These are phyloP conservation scores for Lamprologus callipterus DNA, from an alignment of 2,113 vertebrate species.

Conservation along the genomic window DNA sequence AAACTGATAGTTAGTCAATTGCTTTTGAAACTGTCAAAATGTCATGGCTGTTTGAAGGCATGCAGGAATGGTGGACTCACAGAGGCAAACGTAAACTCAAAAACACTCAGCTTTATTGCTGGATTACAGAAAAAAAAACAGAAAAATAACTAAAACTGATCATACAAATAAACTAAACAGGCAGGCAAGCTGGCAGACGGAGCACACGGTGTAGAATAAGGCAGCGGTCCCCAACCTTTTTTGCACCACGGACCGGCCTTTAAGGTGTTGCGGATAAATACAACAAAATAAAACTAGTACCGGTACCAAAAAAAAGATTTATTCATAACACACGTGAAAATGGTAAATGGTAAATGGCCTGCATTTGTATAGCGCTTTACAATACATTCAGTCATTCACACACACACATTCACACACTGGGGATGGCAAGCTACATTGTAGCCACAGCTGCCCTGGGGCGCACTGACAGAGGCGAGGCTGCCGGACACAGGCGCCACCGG, in stretches of 20 bases:
- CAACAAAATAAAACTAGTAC: too few species aligned
- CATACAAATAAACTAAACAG: not conserved
- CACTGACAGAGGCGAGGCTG: too few species aligned
- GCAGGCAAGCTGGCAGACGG: not conserved
- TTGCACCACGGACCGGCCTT: accelerated
- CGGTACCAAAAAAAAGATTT: too few species aligned
- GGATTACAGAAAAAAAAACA: accelerated
- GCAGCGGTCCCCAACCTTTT: not conserved
- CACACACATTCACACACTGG: too few species aligned
- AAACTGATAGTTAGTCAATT: not conserved
- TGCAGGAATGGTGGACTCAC: not conserved
- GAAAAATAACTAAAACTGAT: not conserved
- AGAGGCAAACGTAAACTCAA: not conserved
- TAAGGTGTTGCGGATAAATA: too few species aligned
- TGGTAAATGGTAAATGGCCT: too few species aligned
- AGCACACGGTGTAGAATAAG: accelerated
- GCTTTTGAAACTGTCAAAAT: not conserved
- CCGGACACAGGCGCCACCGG: too few species aligned
- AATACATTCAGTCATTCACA: too few species aligned
- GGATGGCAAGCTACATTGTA: too few species aligned
- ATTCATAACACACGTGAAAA: too few species aligned
- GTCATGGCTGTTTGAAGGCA: not conserved
- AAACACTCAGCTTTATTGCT: not conserved
- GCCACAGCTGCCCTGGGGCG: too few species aligned
- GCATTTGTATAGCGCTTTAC: too few species aligned